Percentiles rank a stretch among this genome's conserved stretches.
phyloP scores from a whole-genome alignment of 2,888 invertebrate genomes.

The Hecatera dysodea region DNA sequence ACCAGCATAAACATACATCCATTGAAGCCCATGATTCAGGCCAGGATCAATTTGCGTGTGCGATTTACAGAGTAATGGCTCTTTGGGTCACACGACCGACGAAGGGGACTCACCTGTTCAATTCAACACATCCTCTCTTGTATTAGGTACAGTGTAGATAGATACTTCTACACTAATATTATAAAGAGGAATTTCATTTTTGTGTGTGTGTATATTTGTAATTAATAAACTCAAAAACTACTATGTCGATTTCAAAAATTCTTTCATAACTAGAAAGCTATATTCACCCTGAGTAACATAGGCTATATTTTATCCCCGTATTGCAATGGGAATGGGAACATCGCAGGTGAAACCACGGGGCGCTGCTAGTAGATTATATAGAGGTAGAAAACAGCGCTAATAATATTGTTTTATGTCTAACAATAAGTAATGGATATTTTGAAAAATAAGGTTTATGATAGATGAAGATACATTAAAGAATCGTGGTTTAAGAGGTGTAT shows the following conservation, averaged over 20 bases:
- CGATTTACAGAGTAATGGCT: slow-evolving; percentile 54
- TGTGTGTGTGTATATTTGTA: too few species aligned
- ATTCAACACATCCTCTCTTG: slow-evolving; percentile 79
- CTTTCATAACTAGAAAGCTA: too few species aligned
- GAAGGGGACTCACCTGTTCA: slow-evolving; percentile 80
- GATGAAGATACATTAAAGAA: background rate
- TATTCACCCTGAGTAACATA: too few species aligned
- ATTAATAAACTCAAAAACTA: too few species aligned
- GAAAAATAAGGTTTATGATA: background rate
- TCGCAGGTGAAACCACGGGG: too few species aligned
- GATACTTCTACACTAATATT: too few species aligned
- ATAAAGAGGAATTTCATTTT: too few species aligned
- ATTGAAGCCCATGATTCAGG: slow-evolving; percentile 49
- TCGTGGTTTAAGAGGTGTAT: too few species aligned
- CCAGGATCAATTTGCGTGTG: slow-evolving; percentile 64
- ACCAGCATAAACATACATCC: slow-evolving; percentile 29
- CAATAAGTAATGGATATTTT: background rate
- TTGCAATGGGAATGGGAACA: too few species aligned
- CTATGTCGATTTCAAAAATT: too few species aligned
- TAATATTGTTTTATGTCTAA: background rate
- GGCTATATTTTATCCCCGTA: too few species aligned
- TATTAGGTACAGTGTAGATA: slow-evolving; percentile 13
- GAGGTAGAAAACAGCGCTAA: background rate
- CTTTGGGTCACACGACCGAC: slow-evolving; percentile 72
- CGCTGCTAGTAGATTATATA: too few species aligned